Conservation (phyloP, 2,797 vertebrate species). For the Lutjanus argentimaculatus region DNA sequence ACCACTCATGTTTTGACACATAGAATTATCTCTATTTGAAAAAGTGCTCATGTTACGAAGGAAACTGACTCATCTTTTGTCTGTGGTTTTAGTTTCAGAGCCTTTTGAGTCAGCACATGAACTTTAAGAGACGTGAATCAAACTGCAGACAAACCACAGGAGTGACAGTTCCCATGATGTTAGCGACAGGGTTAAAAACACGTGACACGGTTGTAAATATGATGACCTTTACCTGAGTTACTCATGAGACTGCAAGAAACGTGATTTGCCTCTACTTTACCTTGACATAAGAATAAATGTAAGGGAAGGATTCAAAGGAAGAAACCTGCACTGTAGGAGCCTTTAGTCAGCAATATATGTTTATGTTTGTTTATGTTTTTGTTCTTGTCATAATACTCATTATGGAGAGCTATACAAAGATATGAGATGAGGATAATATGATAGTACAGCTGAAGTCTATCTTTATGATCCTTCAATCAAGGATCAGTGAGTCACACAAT, state of each 20-base stretch:
- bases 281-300: neutral
- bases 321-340: neutral
- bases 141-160: constrained; percentile 15
- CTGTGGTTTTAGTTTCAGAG: constrained; percentile 20
- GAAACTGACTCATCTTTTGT: neutral
- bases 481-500: constrained; percentile 13
- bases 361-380: neutral
- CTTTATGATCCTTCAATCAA: constrained; percentile 12
- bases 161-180: neutral
- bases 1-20: neutral
- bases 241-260: neutral
- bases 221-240: neutral
- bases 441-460: neutral
- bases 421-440: neutral
- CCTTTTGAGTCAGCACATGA: neutral
- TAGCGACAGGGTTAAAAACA: neutral
- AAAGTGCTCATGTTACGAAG: neutral
- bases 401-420: neutral
- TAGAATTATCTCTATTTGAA: neutral
- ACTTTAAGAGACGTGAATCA: neutral
- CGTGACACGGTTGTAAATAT: constrained; percentile 4
- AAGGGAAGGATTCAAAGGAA: neutral
- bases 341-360: neutral
- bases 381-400: neutral
- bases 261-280: neutral